These are phyloP conservation scores for Teleogryllus oceanicus DNA, from an alignment of 2,888 invertebrate species.

Conservation along the genomic window DNA sequence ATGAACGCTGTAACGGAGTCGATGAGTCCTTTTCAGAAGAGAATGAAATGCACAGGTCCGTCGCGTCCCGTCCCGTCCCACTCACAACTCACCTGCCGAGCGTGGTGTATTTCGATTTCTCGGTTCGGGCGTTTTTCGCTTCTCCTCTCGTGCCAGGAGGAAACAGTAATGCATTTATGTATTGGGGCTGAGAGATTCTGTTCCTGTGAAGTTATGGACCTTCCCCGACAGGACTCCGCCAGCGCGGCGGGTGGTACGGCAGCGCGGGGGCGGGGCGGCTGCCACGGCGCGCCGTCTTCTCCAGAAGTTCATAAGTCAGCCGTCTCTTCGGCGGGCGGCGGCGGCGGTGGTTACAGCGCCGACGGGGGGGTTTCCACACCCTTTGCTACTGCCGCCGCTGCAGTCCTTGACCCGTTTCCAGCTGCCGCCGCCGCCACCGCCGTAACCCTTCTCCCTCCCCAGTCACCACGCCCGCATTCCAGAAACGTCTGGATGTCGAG, in stretches of 20 bases:
- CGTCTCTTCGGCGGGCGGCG: not conserved
- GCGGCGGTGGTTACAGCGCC: too few relatives aligned
- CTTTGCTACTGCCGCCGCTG: not conserved
- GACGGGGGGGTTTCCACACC: too few relatives aligned
- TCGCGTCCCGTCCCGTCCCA: too few relatives aligned
- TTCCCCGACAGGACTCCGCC: not conserved
- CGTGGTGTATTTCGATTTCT: too few relatives aligned
- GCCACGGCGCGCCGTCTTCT: not conserved
- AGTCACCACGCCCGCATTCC: not conserved
- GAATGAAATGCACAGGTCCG: too few relatives aligned
- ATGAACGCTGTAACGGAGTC: too few relatives aligned
- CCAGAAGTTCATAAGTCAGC: constrained; percentile 18
- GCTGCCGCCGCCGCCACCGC: not conserved
- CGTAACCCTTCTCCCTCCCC: not conserved
- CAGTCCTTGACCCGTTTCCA: constrained; percentile 5
- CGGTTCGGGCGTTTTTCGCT: too few relatives aligned
- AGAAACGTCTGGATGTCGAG: not conserved
- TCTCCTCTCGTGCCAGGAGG: too few relatives aligned
- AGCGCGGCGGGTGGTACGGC: not conserved
- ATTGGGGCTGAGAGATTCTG: constrained; percentile 10
- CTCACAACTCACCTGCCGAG: too few relatives aligned
- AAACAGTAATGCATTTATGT: not conserved
- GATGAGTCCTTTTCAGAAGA: too few relatives aligned
- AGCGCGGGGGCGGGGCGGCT: not conserved
- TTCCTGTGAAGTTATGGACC: not conserved